Conservation (phyloP, 2,113 vertebrate genomes). For the Sorex araneus region DNA sequence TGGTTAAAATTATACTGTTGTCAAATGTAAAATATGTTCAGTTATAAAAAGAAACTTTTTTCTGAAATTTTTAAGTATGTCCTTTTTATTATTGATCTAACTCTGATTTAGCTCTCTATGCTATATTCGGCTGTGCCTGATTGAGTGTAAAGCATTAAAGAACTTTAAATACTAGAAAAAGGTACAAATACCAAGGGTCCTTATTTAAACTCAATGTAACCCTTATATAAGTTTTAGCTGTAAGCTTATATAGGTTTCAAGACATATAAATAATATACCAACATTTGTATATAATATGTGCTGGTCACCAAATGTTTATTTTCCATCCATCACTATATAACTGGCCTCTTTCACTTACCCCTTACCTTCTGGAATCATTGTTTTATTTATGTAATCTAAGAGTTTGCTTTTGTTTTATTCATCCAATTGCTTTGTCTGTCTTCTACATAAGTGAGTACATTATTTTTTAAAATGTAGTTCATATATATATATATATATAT, state of each 20-base stretch:
- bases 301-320: neutral
- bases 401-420: neutral
- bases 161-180: too few relatives aligned
- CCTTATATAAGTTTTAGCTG: too few relatives aligned
- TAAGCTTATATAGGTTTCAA: neutral
- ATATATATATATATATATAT: neutral
- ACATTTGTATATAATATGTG: neutral
- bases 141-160: too few relatives aligned
- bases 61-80: neutral
- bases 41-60: neutral
- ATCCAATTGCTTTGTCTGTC: neutral
- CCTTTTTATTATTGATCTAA: neutral
- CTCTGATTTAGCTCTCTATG: too few relatives aligned
- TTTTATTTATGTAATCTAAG: neutral
- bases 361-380: neutral
- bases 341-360: neutral
- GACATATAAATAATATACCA: neutral
- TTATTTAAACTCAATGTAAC: too few relatives aligned
- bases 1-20: neutral
- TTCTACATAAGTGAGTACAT: neutral
- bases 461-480: neutral
- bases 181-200: too few relatives aligned
- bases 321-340: neutral
- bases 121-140: too few relatives aligned
- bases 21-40: neutral